phyloP scores from a whole-genome alignment of 2,797 vertebrate species.

The Silurus lanzhouensis region DNA sequence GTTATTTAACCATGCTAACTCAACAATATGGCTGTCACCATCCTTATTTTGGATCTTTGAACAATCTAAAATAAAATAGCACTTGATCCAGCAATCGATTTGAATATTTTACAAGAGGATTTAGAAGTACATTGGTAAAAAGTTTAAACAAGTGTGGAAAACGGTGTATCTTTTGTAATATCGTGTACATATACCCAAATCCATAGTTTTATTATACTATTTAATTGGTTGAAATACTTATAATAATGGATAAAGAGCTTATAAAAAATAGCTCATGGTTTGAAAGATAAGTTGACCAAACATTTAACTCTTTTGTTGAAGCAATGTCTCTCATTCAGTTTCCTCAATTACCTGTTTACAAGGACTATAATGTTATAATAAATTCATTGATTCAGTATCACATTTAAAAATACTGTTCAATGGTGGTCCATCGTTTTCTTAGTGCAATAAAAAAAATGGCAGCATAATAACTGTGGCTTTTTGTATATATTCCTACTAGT shows the following conservation, averaged over 20 bases:
- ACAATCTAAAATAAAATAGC: not conserved
- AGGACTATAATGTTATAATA: not conserved
- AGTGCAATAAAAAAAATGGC: not conserved
- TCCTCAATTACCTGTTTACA: not conserved
- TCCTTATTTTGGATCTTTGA: not conserved
- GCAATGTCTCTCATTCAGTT: too few species aligned
- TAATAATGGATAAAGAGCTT: too few species aligned
- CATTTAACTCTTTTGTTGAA: not conserved
- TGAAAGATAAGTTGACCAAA: not conserved
- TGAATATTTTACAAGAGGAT: too few species aligned
- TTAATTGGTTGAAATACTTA: not conserved
- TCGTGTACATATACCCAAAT: not conserved
- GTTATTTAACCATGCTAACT: not conserved
- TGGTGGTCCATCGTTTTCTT: too few species aligned
- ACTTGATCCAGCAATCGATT: not conserved
- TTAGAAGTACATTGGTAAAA: too few species aligned
- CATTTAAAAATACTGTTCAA: not conserved
- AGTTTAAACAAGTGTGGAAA: too few species aligned
- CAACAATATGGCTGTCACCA: not conserved
- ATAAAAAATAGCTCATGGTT: not conserved
- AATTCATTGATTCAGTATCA: not conserved
- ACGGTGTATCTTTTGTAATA: too few species aligned
- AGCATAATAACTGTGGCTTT: too few species aligned
- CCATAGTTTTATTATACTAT: not conserved
- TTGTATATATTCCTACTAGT: too few species aligned